Conservation (phyloP, 2,797 vertebrate genomes). For the Myotis findleyi region DNA sequence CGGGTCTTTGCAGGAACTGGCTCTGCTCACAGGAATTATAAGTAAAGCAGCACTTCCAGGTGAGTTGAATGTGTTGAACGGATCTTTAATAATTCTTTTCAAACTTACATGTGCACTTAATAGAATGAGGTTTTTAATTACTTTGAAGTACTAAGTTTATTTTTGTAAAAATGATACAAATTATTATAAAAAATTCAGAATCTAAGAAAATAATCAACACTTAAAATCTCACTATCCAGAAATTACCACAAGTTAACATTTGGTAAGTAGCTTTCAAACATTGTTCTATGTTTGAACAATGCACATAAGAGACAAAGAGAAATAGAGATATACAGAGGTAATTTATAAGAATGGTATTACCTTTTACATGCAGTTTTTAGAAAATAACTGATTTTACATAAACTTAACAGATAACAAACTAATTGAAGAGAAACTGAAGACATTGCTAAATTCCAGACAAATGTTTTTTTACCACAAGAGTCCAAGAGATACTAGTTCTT, state of each 20-base stretch:
- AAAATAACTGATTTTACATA: background rate
- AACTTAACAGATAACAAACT: slow-evolving; percentile 5
- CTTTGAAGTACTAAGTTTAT: slow-evolving; percentile 4
- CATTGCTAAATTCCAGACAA: background rate
- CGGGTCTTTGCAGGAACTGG: slow-evolving; percentile 95
- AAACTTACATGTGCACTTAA: background rate
- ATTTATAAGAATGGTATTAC: background rate
- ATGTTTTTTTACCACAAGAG: background rate
- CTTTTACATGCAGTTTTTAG: background rate
- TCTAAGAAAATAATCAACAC: slow-evolving; percentile 44
- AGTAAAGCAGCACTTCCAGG: slow-evolving; percentile 98
- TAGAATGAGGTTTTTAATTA: background rate
- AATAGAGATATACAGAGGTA: background rate
- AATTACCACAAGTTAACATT: slow-evolving; percentile 6
- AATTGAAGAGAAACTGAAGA: background rate
- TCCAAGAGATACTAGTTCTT: background rate
- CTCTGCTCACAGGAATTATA: slow-evolving; percentile 96
- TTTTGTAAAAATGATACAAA: slow-evolving; percentile 8
- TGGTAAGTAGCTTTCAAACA: background rate
- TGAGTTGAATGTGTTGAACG: slow-evolving; percentile 76
- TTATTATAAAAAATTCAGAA: slow-evolving; percentile 8
- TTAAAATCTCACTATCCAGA: background rate
- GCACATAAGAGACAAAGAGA: background rate
- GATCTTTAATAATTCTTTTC: background rate
- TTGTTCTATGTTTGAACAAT: background rate